A percentile compares a stretch with the other conserved stretches of the same genome.
Conservation (phyloP, 2,797 vertebrate species). For the Sebastolobus alascanus region DNA sequence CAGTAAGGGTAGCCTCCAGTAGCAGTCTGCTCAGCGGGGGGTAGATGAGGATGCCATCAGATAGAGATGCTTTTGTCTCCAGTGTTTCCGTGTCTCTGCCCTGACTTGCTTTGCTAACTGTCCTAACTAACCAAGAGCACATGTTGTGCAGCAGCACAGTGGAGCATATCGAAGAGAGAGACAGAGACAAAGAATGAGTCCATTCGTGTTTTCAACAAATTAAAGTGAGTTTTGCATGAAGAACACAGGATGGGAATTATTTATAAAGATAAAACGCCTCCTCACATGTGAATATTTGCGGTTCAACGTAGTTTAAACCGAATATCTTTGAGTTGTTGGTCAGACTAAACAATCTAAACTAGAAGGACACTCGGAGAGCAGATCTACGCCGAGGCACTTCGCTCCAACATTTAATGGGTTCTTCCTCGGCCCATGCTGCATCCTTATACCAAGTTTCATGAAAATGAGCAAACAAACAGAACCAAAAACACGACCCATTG, state of each 20-base stretch:
- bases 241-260: neutral
- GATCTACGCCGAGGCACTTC: neutral
- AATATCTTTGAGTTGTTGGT: neutral
- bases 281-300: neutral
- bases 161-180: slow-evolving; percentile 37
- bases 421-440: neutral
- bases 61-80: slow-evolving; percentile 76
- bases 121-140: slow-evolving; percentile 75
- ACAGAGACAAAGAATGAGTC: neutral
- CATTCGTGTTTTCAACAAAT: slow-evolving; percentile 12
- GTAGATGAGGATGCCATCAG: slow-evolving; percentile 75
- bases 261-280: neutral
- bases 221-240: neutral
- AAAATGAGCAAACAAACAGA: neutral
- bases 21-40: slow-evolving; percentile 70
- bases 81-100: slow-evolving; percentile 49
- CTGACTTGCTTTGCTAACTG: slow-evolving; percentile 55
- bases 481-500: neutral
- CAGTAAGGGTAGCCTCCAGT: slow-evolving; percentile 75
- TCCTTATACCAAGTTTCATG: neutral
- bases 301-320: neutral
- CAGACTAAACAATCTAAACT: neutral
- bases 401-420: neutral
- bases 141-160: slow-evolving; percentile 44
- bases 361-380: neutral